phyloP scores from a whole-genome alignment of 1,140 invertebrate species.

The Procambarus clarkii region DNA sequence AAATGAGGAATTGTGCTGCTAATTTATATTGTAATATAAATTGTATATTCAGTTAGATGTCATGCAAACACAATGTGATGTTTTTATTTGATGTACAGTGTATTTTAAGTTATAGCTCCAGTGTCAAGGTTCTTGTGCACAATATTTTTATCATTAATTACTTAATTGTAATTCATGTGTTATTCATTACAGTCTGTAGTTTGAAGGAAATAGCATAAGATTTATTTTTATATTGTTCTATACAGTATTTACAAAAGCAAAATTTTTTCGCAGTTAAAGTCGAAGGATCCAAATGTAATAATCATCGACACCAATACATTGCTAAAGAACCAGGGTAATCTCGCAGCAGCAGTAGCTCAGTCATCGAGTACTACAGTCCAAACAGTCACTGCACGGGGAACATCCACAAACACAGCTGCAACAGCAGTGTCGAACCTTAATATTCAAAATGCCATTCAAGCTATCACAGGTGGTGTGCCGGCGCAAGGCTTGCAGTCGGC shows the following conservation, averaged over 20 bases:
- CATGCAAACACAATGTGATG: too few species aligned
- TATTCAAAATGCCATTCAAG: conserved; percentile 71
- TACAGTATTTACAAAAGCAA: not conserved
- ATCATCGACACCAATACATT: conserved; percentile 72
- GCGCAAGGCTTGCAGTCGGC: conserved; percentile 71
- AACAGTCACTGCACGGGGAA: conserved; percentile 12
- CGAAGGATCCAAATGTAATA: conserved; percentile 70
- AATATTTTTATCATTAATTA: too few species aligned
- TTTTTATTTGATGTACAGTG: too few species aligned
- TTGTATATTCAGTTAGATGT: too few species aligned
- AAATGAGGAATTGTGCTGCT: too few species aligned
- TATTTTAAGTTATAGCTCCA: too few species aligned
- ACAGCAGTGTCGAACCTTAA: conserved; percentile 41
- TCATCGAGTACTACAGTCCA: conserved; percentile 12
- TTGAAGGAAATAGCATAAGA: too few species aligned
- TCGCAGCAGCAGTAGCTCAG: conserved; percentile 65
- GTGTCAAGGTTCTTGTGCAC: too few species aligned
- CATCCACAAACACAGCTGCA: conserved; percentile 12
- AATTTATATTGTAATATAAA: too few species aligned
- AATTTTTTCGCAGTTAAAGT: conserved; percentile 23
- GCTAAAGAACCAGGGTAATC: conserved; percentile 69
- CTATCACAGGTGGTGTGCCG: conserved; percentile 69
- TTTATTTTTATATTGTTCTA: not conserved
- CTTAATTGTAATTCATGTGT: too few species aligned
- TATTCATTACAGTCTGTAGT: too few species aligned